A percentile compares a stretch with the other conserved stretches of the same genome.
These are phyloP conservation scores for Xylota sylvarum DNA, from an alignment of 2,888 invertebrate genomes.

Conservation along the genomic window DNA sequence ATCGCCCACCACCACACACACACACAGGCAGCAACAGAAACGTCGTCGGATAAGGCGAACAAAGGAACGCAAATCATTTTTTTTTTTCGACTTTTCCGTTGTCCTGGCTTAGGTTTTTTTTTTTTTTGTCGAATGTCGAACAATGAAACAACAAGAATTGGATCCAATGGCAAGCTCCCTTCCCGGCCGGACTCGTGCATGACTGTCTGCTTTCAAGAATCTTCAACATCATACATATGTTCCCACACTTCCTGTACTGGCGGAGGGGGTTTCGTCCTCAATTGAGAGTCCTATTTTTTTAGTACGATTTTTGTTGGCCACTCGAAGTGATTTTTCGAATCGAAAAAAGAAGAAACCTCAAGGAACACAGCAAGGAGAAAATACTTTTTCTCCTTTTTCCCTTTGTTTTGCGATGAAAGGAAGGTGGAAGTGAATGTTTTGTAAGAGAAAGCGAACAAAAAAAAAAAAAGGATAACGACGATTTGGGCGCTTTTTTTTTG, in stretches of 20 bases:
- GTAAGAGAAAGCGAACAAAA: not conserved
- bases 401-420: not conserved
- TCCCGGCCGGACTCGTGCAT: slow-evolving; percentile 24
- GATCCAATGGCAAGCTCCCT: not conserved
- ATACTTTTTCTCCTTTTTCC: slow-evolving; percentile 10
- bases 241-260: slow-evolving; percentile 37
- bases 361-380: not conserved
- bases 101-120: not conserved
- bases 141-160: slow-evolving; percentile 60
- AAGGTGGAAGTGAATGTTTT: slow-evolving; percentile 33
- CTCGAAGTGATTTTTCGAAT: slow-evolving; percentile 12
- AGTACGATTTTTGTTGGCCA: not conserved
- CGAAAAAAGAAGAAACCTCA: too few relatives aligned
- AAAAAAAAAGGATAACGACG: slow-evolving; percentile 45
- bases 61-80: slow-evolving; percentile 62
- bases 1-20: too few relatives aligned
- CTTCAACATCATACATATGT: slow-evolving; percentile 33
- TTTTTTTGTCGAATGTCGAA: slow-evolving; percentile 44
- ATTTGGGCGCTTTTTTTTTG: slow-evolving; percentile 42
- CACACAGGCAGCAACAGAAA: not conserved
- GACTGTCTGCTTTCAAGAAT: slow-evolving; percentile 34
- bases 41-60: slow-evolving; percentile 43
- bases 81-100: slow-evolving; percentile 28
- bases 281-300: slow-evolving; percentile 5
- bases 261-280: not conserved